Base-by-base conservation (phyloP, 2,888 invertebrate genomes). In the Ethmia dodecea region DNA sequence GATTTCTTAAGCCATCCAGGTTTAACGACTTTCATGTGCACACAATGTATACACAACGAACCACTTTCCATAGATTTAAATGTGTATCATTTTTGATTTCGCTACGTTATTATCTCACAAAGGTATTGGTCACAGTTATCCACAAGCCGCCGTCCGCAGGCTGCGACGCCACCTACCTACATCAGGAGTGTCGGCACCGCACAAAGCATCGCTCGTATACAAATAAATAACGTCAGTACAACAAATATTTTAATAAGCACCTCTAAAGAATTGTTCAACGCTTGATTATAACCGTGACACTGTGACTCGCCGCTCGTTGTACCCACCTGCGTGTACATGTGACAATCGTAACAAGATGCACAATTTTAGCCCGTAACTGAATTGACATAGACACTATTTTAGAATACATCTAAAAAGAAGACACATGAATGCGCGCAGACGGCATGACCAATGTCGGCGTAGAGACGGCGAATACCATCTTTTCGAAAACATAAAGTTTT, bases 201-300 rank as follows among this genome's bases (percentile, higher is more conserved):
- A 74, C 79, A 83, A 81, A 83, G 80, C 64, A 60, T 62, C 62
- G 60, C 50, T 56, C 73, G 62, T 75, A 74, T 78, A 83, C 83
- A 81, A 83, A 84, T 83, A 83, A 84, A 84, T 83, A 81, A 80
- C 67, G 60, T 64, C 70, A 60, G 73, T 79, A 84, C 81, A 81
- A 83, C 86, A 84, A 86, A 86, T 84, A 86, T 84, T 84, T 83
- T 84, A 84, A 81, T 84, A 84, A 83, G 75, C 80, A 78, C 67
- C 71, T 74, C 75, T 60, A 72, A 71, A 73, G 79, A 76, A 80
- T 78, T 76, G 73, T 75, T 74, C 66, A 69, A 73, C 72, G 70
- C 67, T 71, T 65, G 64, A 63, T 72, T 73, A 76, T 64, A 66
- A 65, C 71, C 72, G 69, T 73, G 76, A 74, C 78, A 67, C 70